These are phyloP conservation scores for Saguinus midas DNA, from an alignment of 2,113 vertebrate genomes.

Conservation along the genomic window DNA sequence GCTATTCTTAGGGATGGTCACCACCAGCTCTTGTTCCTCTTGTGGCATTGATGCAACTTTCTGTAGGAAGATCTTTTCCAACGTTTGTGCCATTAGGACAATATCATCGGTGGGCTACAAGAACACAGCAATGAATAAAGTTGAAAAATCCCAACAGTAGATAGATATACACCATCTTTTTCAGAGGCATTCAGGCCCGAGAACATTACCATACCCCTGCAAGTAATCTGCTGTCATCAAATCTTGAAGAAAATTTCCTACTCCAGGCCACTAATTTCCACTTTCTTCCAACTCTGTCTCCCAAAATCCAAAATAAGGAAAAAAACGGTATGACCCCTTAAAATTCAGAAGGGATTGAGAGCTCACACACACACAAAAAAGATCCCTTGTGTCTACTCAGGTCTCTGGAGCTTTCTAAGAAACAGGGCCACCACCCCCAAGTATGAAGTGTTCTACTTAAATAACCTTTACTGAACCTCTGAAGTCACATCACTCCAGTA, in stretches of 20 bases:
- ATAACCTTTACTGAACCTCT: neutral
- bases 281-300: neutral
- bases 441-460: constrained; percentile 4
- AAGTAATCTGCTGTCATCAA: neutral
- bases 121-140: rapidly evolving
- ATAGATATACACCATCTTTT: rapidly evolving
- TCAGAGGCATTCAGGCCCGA: neutral
- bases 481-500: neutral
- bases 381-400: neutral
- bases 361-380: neutral
- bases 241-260: neutral
- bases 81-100: constrained; percentile 95
- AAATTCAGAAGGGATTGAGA: neutral
- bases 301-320: neutral
- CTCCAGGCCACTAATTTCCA: neutral
- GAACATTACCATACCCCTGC: neutral
- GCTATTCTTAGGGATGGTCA: constrained; percentile 88
- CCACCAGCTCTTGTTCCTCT: constrained; percentile 90
- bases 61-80: constrained; percentile 95
- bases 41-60: constrained; percentile 96
- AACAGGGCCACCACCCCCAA: neutral
- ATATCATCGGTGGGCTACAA: constrained; percentile 94
- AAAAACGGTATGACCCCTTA: neutral
- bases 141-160: rapidly evolving
- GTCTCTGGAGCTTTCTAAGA: constrained; percentile 8